Base-by-base conservation (phyloP, 2,113 vertebrate genomes). In the Galbula dea region DNA sequence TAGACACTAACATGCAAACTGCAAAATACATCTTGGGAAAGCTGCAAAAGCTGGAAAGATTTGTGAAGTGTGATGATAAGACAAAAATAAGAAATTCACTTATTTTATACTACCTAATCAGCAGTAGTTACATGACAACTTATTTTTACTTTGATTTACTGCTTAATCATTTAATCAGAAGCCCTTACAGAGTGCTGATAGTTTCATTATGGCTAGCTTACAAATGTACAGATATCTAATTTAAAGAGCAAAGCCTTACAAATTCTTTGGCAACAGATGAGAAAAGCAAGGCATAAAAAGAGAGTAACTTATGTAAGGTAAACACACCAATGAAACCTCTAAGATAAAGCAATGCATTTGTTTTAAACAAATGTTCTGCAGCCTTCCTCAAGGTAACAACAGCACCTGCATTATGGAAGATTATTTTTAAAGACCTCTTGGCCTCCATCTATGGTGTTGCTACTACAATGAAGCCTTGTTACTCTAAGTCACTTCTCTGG, bases 121-220 rank as follows among this genome's bases (percentile, higher is more conserved):
- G 73, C 1, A 1, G 81, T 24, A 83, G 51, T 86, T 75, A 79
- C 10, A 57, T 34, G 61, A 80, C 88, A 90, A 72, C 82, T 79
- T 69, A 68, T 86, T 90, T 92, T 82, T 57, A 58, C 27, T 93
- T 92, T 85, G 48, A 81, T n/a, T 62, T 83, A 80, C 23, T 72
- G n/a, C 30, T 89, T 86, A 82, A 78, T 91, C 29, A 61, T 41
- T 92, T 90, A 78, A 82, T 69, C 36, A 90, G 59, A 87, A 90
- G 37, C 27, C 34, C 37, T 61, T 49, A 37, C 17, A 39, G 20
- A 75, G 32, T 52, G 87, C 48, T 81, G 65, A 76, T 10, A 58
- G 45, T 65, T 84, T 76, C 52, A 61, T 75, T 85, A 92, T 8
- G 29, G 32, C 11, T 58, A 81, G 69, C 63, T 91, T 68, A 84